Base-by-base conservation (phyloP, 2,797 vertebrate species). In the Pseudotriccus pelzelni region DNA sequence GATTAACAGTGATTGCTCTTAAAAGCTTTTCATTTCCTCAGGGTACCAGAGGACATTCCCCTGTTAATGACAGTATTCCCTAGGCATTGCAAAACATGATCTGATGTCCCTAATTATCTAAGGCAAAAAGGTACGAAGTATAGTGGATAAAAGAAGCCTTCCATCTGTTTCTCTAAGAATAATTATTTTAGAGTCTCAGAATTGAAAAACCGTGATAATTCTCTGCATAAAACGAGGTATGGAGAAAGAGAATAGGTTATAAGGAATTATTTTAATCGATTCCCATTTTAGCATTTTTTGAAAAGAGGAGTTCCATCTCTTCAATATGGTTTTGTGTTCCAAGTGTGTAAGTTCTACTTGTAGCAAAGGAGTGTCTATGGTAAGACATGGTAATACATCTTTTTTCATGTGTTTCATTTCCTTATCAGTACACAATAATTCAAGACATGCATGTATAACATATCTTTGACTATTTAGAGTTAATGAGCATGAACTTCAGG, bases 1-100 rank as follows among this genome's bases (percentile, higher is more conserved):
- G 92, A 95, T 96, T 96, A 96, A 76, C 50, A 63, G 34, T 95
- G 87, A 95, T 95, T 91, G 82, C 83, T 91, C 59, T 96, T 92
- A 93, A 94, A 94, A 94, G 89, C 82, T 92, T 91, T 93, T 86
- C 62, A 86, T 84, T 93, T 91, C 94, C 91, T 96, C 80, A 70
- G 67, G 59, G 87, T 92, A 93, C 32, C 53, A 81, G 50, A 91
- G 79, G 96, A 92, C 76, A 63, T 88, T 96, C 76, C 46, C 53
- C 55, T 84, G 68, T 63, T 95, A 96, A 93, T 95, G 84, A 79
- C 34, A 84, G 18, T 84, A 74, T 92, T 94, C 85, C 74, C 46
- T 56, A 88, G 90, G n/a, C 68, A 84, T 62, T 89, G 50, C 62
- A 92, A 86, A 91, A 89, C 69, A 80, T 76, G 79, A 89, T 60